Conservation (phyloP, 2,888 invertebrate genomes). For the Drosophila flavopinicola region DNA sequence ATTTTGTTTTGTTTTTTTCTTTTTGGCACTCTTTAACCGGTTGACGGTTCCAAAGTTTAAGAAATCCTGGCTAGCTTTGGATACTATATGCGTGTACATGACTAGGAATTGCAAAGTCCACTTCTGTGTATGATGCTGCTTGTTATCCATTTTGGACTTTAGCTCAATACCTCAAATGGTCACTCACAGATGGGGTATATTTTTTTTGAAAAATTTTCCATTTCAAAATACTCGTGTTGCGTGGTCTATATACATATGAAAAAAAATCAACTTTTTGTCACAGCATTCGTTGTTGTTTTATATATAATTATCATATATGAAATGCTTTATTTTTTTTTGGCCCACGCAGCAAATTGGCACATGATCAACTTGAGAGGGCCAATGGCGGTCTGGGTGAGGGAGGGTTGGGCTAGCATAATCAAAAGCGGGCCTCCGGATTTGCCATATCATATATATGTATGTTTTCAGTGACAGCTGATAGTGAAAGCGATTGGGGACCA, state of each 20-base stretch:
- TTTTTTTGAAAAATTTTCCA: constrained; percentile 40
- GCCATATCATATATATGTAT: constrained; percentile 22
- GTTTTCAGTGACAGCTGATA: constrained; percentile 32
- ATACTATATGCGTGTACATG: too few species aligned
- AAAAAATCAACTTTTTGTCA: constrained; percentile 11
- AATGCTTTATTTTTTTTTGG: constrained; percentile 5
- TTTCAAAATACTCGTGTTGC: constrained; percentile 12
- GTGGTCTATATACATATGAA: constrained; percentile 8
- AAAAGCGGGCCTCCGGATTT: constrained; percentile 21
- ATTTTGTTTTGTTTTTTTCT: constrained; percentile 8
- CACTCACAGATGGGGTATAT: background rate
- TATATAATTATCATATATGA: constrained; percentile 10
- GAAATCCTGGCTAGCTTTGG: background rate
- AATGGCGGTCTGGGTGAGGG: too few species aligned
- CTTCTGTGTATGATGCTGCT: constrained; percentile 20
- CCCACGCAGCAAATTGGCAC: constrained; percentile 54
- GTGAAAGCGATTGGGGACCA: constrained; percentile 44
- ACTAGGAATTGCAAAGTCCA: constrained; percentile 37
- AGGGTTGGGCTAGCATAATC: constrained; percentile 14
- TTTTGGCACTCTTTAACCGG: constrained; percentile 19
- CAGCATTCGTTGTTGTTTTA: background rate
- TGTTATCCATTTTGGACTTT: background rate
- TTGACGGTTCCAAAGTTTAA: constrained; percentile 57
- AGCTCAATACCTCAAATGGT: constrained; percentile 17
- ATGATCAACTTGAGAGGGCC: constrained; percentile 40